phyloP scores from a whole-genome alignment of 2,888 invertebrate genomes.

The Balanococcus diminutus region DNA sequence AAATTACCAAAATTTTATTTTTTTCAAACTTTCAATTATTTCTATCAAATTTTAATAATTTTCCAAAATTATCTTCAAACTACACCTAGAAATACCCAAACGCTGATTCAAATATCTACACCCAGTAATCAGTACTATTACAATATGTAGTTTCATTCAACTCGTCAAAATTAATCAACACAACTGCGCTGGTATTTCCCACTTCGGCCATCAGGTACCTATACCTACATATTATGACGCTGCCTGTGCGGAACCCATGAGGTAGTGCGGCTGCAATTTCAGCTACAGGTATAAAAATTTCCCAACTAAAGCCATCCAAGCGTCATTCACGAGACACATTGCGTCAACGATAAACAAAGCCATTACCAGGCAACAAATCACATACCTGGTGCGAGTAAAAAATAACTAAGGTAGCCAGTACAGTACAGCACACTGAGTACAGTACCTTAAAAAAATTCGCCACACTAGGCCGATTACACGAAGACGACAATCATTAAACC shows the following conservation, averaged over 20 bases:
- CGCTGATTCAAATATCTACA: no score
- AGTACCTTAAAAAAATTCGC: not conserved
- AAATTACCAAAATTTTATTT: no score
- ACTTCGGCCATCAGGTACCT: no score
- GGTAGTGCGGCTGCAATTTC: not conserved
- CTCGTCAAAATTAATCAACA: not conserved
- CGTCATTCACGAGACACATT: not conserved
- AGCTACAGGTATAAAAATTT: not conserved
- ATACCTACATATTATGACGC: no score
- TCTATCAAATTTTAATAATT: no score
- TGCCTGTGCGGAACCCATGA: not conserved
- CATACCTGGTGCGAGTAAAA: not conserved
- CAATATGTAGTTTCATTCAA: no score
- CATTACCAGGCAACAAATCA: not conserved
- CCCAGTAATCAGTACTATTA: no score
- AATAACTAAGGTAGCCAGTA: not conserved
- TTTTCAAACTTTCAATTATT: no score
- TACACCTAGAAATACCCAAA: no score
- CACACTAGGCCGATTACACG: not conserved
- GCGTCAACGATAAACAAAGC: not conserved
- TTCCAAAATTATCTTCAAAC: no score
- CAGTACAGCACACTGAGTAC: not conserved
- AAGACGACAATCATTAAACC: constrained; percentile 4
- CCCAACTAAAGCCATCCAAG: not conserved
- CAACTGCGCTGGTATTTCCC: not conserved